A percentile compares a stretch with the other conserved stretches of the same genome.
Evolutionary conservation across 2,113 vertebrate genomes (phyloP).

Genomic region (Empidonax alnorum): DNA sequence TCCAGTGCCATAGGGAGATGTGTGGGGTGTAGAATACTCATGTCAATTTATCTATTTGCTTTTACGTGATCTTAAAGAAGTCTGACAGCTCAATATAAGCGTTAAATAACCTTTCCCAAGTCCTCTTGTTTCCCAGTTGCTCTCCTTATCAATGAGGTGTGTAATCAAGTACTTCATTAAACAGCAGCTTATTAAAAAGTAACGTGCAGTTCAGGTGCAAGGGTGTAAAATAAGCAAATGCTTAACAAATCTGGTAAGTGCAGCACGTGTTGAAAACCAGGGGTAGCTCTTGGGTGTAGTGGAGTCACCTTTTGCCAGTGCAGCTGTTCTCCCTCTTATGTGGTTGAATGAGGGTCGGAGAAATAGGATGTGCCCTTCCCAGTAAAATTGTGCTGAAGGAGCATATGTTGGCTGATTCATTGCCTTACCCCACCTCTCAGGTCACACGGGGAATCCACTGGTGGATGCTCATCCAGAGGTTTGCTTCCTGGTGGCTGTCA

Average conservation of each 20-base stretch:
- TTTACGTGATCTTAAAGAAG: background rate
- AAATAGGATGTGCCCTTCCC: background rate
- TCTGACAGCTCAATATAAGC: background rate
- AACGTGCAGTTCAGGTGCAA: background rate
- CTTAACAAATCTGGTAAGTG: background rate
- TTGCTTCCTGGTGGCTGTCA: background rate
- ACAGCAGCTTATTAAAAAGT: conserved; percentile 11
- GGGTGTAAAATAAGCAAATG: background rate
- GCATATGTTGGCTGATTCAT: background rate
- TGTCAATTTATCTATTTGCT: background rate
- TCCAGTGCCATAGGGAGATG: background rate
- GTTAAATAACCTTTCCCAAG: background rate
- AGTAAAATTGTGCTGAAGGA: background rate
- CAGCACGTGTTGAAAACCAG: background rate
- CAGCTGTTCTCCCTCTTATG: background rate
- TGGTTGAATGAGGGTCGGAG: background rate
- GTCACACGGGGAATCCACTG: background rate
- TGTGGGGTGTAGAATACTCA: background rate
- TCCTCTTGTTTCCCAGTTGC: background rate
- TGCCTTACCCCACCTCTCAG: background rate
- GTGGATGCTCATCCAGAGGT: background rate
- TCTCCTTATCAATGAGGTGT: conserved; percentile 16
- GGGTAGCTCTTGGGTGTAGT: background rate
- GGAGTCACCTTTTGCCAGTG: background rate
- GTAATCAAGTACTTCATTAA: conserved; percentile 3